Base-by-base conservation (phyloP, 2,797 vertebrate species). In the Schizopygopsis malacanthus region DNA sequence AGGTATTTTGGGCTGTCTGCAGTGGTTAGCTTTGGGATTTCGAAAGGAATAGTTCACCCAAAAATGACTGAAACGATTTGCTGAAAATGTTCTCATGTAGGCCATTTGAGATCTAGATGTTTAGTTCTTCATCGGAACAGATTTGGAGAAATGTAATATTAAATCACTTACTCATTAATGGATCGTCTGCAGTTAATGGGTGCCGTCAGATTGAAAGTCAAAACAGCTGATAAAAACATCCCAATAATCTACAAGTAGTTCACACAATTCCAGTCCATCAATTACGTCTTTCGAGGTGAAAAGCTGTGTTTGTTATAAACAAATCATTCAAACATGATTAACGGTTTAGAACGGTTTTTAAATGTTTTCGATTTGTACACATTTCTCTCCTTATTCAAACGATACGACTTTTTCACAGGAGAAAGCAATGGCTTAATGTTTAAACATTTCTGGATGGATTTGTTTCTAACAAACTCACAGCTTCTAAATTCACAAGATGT, bases 1-100 rank as follows among this genome's bases (percentile, higher is more conserved):
- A 33, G 37, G 56, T 73, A 80, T 71, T 83, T 87, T 75, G 41
- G 82, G 47, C 28, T 33, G 43, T 52, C 47, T 41, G 39, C 77
- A 61, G 79, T 39, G 28, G 39, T 75, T 37, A 12, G 50, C 52
- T 70, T 71, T 75, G 52, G 43, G 84, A 79, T 52, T 73, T 39
- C 9, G 12, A 79, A 47, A 37, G 47, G 22, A 50, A 67, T 9
- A 67, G 65, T 67, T 37, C 65, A 67, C 65, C 16, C 33, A 37
- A 67, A 67, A 67, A 37, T 37, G 33, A 37, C 28, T 67, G 13
- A 37, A 37, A 37, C 8, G 7, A 67, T 67, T 67, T 67, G 15
- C 65, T 18, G 15, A 9, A 9, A 37, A 37, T 67, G 65, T 67
- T n/a, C 59, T 4, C 59, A 28, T 63, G 59, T 1, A 37, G 65